A percentile compares a stretch with the other conserved stretches of the same genome.
Conservation (phyloP, 2,113 vertebrate species). For the Phocoena sinus region DNA sequence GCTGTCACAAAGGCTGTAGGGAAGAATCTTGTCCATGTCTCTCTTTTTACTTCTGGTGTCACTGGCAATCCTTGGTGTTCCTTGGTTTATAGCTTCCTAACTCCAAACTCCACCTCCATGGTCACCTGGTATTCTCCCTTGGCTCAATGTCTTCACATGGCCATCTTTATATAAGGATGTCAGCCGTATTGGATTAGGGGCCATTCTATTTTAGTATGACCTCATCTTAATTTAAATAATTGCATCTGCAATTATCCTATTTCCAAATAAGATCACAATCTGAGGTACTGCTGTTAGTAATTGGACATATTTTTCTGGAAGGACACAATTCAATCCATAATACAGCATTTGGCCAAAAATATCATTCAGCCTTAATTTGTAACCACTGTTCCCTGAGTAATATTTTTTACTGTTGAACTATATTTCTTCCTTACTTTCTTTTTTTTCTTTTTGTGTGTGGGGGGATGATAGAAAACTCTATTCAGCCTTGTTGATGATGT, state of each 20-base stretch:
- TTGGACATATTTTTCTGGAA: neutral
- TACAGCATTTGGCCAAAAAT: neutral
- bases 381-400: neutral
- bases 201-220: neutral
- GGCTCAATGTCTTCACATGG: neutral
- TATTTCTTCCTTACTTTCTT: neutral
- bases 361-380: neutral
- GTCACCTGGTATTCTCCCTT: neutral
- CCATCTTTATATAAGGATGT: neutral
- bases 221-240: neutral
- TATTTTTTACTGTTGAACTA: neutral
- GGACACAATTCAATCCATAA: neutral
- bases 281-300: neutral
- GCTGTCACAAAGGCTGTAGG: fast-evolving
- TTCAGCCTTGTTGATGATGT: neutral
- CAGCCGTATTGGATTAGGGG: neutral
- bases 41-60: neutral
- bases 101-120: neutral
- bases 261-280: neutral
- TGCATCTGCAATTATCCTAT: neutral
- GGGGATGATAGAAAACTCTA: neutral
- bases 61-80: neutral
- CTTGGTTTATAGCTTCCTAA: neutral
- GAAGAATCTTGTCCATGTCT: neutral
- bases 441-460: too few species aligned